Base-by-base conservation (phyloP, 1,140 invertebrate genomes). In the Hormaphis cornu region DNA sequence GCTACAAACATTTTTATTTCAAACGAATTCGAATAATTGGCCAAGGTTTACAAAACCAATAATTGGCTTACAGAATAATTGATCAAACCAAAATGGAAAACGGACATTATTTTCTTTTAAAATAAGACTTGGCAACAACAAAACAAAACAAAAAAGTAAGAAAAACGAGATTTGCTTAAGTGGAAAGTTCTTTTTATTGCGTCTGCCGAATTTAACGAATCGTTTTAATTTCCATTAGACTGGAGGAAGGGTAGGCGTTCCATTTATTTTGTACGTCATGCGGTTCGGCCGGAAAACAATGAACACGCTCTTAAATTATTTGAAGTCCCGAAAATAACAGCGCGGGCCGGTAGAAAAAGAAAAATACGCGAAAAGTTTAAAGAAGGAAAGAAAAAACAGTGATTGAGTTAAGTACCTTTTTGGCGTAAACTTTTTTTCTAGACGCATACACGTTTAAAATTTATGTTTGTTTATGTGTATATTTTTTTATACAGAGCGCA, bases 221-320 rank as follows among this genome's bases (percentile, higher is more conserved):
- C 61, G 61, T 66, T 66, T 66, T 66, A 66, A 66, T 66, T 66
- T 66, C 61, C 61, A 66, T 66, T 66, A 66, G 40, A 26, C 18
- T 6, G 18, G 54, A 1, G 6, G 20, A n/a, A n/a, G n/a, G n/a
- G n/a, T n/a, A n/a, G 7, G 46, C 6, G 14, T 35, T 66, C 42
- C 61, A 66, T 66, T 66, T 66, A 30, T 50, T 66, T 50, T 40
- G 54, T 33, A 35, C 22, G 35, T 40, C 30, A 9, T 9, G 30
- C 9, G 22, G 20, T 20, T 33, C 24, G n/a, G 26, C 28, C 10
- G 28, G 42, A 44, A 63, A 63, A 63, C 59, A 63, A 63, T 48
- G 5, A 18, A 3, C 12, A 16, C 24, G 46, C 59, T 14, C n/a
- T n/a, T n/a, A n/a, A n/a, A n/a, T n/a, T 30, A 63, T 48, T 48